Evolutionary conservation across 1,140 invertebrate genomes (phyloP), one percentile per base, ranked within the genome.

Genomic region (Tetraneura akinire): DNA sequence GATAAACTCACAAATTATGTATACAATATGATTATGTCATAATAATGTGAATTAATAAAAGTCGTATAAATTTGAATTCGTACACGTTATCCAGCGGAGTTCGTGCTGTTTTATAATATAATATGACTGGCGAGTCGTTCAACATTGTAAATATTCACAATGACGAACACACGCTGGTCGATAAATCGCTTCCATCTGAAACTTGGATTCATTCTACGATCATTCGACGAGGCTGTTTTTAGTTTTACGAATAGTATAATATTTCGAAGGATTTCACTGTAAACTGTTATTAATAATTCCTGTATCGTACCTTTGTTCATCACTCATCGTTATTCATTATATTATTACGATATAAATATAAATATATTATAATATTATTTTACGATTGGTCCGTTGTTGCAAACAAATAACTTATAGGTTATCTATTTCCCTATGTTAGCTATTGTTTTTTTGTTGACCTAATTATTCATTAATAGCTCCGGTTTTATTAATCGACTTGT

Each of bases 71-170:
- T 37, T 4, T 37, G 32, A 37, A 8, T 37, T 4, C 32, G 32
- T 37, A 37, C 32, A 37, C 32, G 32, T n/a, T n/a, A n/a, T n/a
- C n/a, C n/a, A n/a, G n/a, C n/a, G 4, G 32, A 37, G 29, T 66
- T 37, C 10, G 3, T 42, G 62, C 23, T 68, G 21, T 68, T 21
- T 42, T 23, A 68, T n/a, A 68, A 23, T 14, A 47, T 26, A 9
- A 68, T 47, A 47, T 10, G 45, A 47, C 13, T 45, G 42, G 42
- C 45, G 37, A 47, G 21, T 45, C 9, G 26, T 37, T 47, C 37
- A 6, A 47, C 47, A 4, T n/a, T 68, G 10, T 51, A 71, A 71
- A 71, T 71, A 51, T 71, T 49, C 29, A 71, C 47, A 71, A 29
- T 51, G 45, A 11, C 26, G 10, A 49, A 29, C 21, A 51, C 68